Evolutionary conservation across 2,888 invertebrate species (phyloP), one percentile per base, ranked within the genome.

Genomic region (Pristionchus entomophagus): DNA sequence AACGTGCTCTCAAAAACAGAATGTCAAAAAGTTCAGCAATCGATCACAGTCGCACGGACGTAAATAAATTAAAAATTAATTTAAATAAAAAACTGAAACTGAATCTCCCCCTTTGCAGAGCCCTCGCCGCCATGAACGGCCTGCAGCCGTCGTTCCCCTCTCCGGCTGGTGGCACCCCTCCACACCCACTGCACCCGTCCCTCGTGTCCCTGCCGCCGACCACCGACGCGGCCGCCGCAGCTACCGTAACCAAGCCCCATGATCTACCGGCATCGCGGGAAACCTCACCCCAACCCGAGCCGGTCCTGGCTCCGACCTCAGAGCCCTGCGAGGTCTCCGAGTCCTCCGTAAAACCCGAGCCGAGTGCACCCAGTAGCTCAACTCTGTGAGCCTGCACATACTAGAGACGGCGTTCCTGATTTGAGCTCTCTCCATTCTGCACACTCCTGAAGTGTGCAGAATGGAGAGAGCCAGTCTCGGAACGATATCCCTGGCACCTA

Each of bases 71-170:
- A n/a, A n/a, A n/a, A n/a, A n/a, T n/a, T n/a, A n/a, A n/a, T n/a
- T n/a, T n/a, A n/a, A n/a, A n/a, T n/a, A n/a, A n/a, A n/a, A n/a
- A n/a, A n/a, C n/a, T n/a, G n/a, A n/a, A n/a, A n/a, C n/a, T n/a
- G n/a, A n/a, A n/a, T n/a, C n/a, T n/a, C 26, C 56, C 56, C 62
- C n/a, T 17, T 45, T 73, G 0, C 73, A 73, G 73, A 0, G 73
- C 73, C 41, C 73, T 73, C 41, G 73, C 73, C 8, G 73, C 41
- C 41, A 73, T 73, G 73, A 45, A 45, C 45, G 38, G 38, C 41
- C 26, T 41, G n/a, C 45, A 41, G 12, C 56, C 73, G 17, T 19
- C 38, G 17, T 22, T 8, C n/a, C 69, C 41, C 22, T 17, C 41
- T 10, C 8, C 45, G 14, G 45, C 45, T 10, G 45, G 8, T 14